phyloP scores from a whole-genome alignment of 2,888 invertebrate genomes.

The Electrophaes corylata region DNA sequence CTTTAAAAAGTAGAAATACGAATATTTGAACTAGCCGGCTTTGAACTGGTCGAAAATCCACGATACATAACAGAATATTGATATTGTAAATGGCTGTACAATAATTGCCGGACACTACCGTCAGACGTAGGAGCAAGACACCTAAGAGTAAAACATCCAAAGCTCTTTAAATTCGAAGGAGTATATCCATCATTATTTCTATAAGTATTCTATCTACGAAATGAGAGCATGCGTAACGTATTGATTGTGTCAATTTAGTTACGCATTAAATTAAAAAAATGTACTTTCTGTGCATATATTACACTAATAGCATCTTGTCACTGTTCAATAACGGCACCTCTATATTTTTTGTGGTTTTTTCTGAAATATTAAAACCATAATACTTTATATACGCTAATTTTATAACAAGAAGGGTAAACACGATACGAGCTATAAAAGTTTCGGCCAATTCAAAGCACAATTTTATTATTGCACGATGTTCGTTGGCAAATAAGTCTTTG shows the following conservation, averaged over 20 bases:
- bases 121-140: background rate
- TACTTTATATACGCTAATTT: conserved; percentile 29
- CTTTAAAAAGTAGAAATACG: too few species aligned
- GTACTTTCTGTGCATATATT: conserved; percentile 32
- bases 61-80: background rate
- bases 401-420: conserved; percentile 16
- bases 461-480: too few species aligned
- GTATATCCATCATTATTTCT: conserved; percentile 8
- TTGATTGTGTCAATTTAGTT: conserved; percentile 39
- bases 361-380: conserved; percentile 55
- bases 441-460: too few species aligned
- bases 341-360: conserved; percentile 58
- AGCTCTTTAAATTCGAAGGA: background rate
- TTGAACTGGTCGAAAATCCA: background rate
- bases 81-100: background rate
- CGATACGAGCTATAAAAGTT: conserved; percentile 17
- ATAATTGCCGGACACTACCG: background rate
- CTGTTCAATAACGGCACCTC: conserved; percentile 53
- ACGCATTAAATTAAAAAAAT: conserved; percentile 24
- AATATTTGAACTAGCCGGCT: background rate
- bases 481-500: background rate
- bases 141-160: background rate
- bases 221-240: conserved; percentile 10
- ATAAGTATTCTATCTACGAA: conserved; percentile 17
- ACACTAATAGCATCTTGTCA: conserved; percentile 40